Base-by-base conservation (phyloP, 1,140 invertebrate species). In the Procambarus virginalis region DNA sequence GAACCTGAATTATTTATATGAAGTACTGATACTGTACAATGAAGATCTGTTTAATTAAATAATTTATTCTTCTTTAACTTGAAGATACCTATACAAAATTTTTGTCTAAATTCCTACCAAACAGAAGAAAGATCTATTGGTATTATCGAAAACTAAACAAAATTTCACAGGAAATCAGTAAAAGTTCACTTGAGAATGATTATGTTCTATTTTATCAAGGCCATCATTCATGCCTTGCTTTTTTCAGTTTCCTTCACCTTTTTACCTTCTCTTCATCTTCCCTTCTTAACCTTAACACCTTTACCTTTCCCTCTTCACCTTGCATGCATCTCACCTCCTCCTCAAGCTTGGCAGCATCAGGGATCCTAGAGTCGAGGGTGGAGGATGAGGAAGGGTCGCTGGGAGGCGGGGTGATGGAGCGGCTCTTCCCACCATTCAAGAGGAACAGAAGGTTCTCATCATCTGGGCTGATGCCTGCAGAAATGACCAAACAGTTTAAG, bases 311-410 rank as follows among this genome's bases (percentile, higher is more conserved):
- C 17, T 17, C 20, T 20, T 68, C 64, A 68, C 20, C 4, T 2
- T 17, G 2, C 14, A 68, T 68, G 64, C 17, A 12, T 6, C 88
- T 75, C 68, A 91, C 90, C 86, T 91, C 90, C 68, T 91, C 90
- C 80, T 91, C 90, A 3, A 91, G 58, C 34, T 91, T 91, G 34
- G 81, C 85, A 17, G 79, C 75, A 51, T 91, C 90, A 3, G 85
- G 76, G 8, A 84, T 68, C 45, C 90, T 58, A 2, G 90, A 91
- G 60, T 91, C 90, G 20, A 78, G 86, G 22, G 79, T 88, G 6
- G 90, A 91, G n/a, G 85, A 84, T 46, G 90, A 91, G 8, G 89
- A 70, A 1, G 83, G 89, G 77, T 90, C 89, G 73, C 82, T 85
- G 34, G 89, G 82, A 22, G 89, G 89, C 3, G 89, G 89, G 10